Evolutionary conservation across 2,888 invertebrate species (phyloP).

Genomic region (Platerodrilus igneus): DNA sequence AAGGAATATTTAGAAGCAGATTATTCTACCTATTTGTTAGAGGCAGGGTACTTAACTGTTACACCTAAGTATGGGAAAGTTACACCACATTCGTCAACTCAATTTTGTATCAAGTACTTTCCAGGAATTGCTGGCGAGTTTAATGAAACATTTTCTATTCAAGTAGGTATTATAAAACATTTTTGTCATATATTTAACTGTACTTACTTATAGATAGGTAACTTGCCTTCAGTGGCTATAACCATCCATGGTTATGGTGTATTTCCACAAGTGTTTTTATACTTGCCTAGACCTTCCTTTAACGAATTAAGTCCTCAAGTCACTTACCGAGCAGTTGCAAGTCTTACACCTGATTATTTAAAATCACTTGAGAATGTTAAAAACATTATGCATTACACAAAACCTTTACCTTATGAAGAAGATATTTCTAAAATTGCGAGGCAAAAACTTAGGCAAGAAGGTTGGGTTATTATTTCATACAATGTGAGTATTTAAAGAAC

Average conservation of each 20-base stretch:
- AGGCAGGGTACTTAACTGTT: constrained; percentile 50
- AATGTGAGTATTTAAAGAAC: constrained; percentile 29
- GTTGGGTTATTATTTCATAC: constrained; percentile 39
- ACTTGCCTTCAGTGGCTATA: constrained; percentile 52
- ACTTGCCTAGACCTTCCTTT: constrained; percentile 46
- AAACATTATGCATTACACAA: constrained; percentile 15
- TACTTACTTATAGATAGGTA: constrained; percentile 50
- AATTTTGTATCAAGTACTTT: constrained; percentile 50
- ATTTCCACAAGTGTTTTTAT: constrained; percentile 56
- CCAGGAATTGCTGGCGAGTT: constrained; percentile 56
- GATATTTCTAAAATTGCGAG: constrained; percentile 23
- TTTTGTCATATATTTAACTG: not conserved
- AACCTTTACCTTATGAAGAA: constrained; percentile 14
- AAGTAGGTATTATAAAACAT: constrained; percentile 32
- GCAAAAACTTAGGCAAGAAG: constrained; percentile 29
- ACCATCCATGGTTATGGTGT: constrained; percentile 56
- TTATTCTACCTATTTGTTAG: constrained; percentile 43
- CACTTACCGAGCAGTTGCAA: constrained; percentile 52
- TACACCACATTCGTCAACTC: constrained; percentile 45
- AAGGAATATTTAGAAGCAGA: constrained; percentile 45
- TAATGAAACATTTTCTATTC: constrained; percentile 43
- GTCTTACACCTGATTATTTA: constrained; percentile 47
- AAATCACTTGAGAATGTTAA: constrained; percentile 36
- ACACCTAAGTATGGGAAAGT: constrained; percentile 48
- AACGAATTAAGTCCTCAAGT: constrained; percentile 36